Conservation (phyloP, 2,113 vertebrate genomes). For the Lycaon pictus region DNA sequence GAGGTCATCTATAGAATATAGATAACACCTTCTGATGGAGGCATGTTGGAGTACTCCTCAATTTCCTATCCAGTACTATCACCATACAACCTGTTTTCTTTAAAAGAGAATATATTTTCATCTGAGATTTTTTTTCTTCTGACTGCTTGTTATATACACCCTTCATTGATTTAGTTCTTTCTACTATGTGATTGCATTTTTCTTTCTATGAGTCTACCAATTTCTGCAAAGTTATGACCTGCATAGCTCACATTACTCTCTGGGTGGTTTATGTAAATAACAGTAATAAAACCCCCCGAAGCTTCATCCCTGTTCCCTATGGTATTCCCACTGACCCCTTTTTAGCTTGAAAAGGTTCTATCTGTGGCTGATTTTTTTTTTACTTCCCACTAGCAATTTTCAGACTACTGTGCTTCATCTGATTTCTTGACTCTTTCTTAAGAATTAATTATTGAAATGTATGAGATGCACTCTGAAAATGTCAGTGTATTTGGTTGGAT, state of each 20-base stretch:
- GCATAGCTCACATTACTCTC: conserved; percentile 48
- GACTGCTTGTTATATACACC: background rate
- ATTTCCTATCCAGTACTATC: background rate
- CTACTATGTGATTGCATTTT: conserved; percentile 60
- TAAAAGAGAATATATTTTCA: conserved; percentile 14
- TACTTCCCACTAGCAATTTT: conserved; percentile 73
- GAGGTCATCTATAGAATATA: background rate
- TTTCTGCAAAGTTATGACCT: conserved; percentile 66
- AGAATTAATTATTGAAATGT: conserved; percentile 82
- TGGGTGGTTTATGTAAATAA: conserved; percentile 81
- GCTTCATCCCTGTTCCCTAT: conserved; percentile 72
- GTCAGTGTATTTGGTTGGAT: conserved; percentile 65
- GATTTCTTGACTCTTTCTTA: conserved; percentile 78
- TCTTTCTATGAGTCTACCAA: conserved; percentile 48
- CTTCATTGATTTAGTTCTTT: conserved; percentile 60
- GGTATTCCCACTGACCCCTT: conserved; percentile 80
- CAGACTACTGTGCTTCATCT: conserved; percentile 77
- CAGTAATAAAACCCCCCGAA: conserved; percentile 71
- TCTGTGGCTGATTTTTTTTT: conserved; percentile 60
- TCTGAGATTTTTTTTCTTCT: background rate
- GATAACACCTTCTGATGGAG: background rate
- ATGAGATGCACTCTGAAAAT: conserved; percentile 74
- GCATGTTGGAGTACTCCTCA: fast-evolving
- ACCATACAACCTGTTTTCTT: conserved; percentile 7
- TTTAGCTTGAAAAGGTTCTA: conserved; percentile 78